Conservation (phyloP, 2,888 invertebrate species). For the Bombyx huttoni region DNA sequence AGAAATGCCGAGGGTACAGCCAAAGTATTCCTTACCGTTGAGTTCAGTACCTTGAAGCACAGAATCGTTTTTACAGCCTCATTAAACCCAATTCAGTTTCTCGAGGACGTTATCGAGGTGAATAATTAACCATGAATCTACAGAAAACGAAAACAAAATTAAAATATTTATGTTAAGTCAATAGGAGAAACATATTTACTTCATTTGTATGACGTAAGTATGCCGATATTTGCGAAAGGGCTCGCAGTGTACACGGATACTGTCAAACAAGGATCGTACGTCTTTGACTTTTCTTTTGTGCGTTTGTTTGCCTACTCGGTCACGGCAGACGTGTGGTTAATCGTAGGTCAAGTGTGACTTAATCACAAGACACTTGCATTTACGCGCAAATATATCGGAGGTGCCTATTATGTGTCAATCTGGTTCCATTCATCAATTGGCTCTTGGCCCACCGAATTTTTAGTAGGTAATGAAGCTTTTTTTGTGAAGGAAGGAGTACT, state of each 20-base stretch:
- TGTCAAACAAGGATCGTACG: constrained; percentile 42
- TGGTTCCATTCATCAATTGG: too few species aligned
- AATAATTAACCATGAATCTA: too few species aligned
- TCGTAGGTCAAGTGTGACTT: constrained; percentile 45
- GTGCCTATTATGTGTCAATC: too few species aligned
- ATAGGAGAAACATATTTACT: constrained; percentile 11
- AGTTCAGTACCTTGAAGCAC: too few species aligned
- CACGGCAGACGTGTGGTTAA: constrained; percentile 63
- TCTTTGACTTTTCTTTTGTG: constrained; percentile 40
- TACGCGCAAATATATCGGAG: too few species aligned
- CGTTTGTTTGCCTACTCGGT: constrained; percentile 47
- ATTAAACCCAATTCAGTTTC: too few species aligned
- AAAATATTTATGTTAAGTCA: neutral
- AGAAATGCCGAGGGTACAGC: neutral
- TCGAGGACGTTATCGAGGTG: too few species aligned
- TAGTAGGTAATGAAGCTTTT: too few species aligned
- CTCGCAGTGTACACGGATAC: constrained; percentile 49
- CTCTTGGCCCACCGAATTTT: too few species aligned
- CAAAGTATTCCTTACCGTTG: too few species aligned
- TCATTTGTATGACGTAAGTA: constrained; percentile 18
- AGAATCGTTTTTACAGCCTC: too few species aligned
- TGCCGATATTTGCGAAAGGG: constrained; percentile 31
- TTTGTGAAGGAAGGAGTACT: too few species aligned
- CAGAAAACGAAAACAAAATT: neutral
- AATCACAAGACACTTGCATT: constrained; percentile 22